A percentile compares a stretch with the other conserved stretches of the same genome.
Evolutionary conservation across 2,797 vertebrate genomes (phyloP).

Genomic region (Enteromius unitaeniatus): DNA sequence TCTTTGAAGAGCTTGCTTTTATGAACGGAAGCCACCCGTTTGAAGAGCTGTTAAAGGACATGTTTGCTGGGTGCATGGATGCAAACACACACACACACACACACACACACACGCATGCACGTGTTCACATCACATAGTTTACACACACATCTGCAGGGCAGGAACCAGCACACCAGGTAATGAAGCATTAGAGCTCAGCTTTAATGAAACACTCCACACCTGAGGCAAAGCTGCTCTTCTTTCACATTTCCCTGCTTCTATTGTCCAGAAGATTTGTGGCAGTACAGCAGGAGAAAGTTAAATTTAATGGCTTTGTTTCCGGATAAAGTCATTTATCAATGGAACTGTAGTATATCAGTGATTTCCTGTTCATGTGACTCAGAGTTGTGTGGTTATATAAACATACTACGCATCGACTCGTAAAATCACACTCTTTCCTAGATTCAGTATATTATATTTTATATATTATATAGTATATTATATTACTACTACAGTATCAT

Average conservation of each 20-base stretch:
- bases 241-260: conserved; percentile 44
- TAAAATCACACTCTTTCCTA: too few species aligned
- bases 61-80: conserved; percentile 58
- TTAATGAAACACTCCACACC: conserved; percentile 59
- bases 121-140: conserved; percentile 45
- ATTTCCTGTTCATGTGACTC: background rate
- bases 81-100: conserved; percentile 55
- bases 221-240: conserved; percentile 48
- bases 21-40: conserved; percentile 68
- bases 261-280: background rate
- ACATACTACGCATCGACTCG: background rate
- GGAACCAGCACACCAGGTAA: conserved; percentile 64
- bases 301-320: conserved; percentile 12
- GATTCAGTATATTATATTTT: too few species aligned
- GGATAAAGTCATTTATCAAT: background rate
- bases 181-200: conserved; percentile 41
- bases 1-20: conserved; percentile 65
- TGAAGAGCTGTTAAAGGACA: conserved; percentile 65
- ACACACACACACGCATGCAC: too few species aligned
- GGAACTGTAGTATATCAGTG: conserved; percentile 7
- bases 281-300: conserved; percentile 13
- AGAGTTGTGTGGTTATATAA: background rate
- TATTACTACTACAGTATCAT: background rate
- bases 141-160: conserved; percentile 62
- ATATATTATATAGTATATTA: background rate